phyloP scores from a whole-genome alignment of 2,888 invertebrate genomes.

The Dryobota labecula region DNA sequence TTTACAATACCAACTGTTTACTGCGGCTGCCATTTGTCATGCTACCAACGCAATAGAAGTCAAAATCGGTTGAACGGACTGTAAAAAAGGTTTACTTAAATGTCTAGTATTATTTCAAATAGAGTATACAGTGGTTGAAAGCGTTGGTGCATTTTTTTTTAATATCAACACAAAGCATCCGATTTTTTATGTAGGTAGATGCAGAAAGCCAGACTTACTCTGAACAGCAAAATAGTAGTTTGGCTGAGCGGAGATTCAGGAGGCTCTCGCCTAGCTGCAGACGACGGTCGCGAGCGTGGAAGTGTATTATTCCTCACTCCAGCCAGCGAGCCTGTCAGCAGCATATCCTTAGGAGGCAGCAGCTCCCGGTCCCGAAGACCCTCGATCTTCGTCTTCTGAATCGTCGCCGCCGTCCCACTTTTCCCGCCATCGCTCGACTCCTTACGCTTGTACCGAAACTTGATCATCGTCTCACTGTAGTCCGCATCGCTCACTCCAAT shows the following conservation, averaged over 20 bases:
- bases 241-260: constrained; percentile 77
- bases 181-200: not conserved
- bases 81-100: too few relatives aligned
- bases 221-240: constrained; percentile 83
- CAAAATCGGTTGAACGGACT: too few relatives aligned
- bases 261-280: constrained; percentile 76
- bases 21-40: too few relatives aligned
- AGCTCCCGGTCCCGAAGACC: constrained; percentile 85
- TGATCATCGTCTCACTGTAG: constrained; percentile 89
- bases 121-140: too few relatives aligned
- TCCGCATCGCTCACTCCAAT: constrained; percentile 79
- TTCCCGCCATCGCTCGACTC: constrained; percentile 85
- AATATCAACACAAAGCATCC: not conserved
- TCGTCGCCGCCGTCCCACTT: constrained; percentile 80
- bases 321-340: constrained; percentile 82
- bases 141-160: not conserved
- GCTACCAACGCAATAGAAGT: too few relatives aligned
- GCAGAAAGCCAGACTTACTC: constrained; percentile 80
- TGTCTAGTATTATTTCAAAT: too few relatives aligned
- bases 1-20: too few relatives aligned
- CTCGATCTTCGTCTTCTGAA: constrained; percentile 88
- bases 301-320: constrained; percentile 87
- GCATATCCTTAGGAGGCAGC: constrained; percentile 86
- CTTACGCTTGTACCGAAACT: constrained; percentile 92
- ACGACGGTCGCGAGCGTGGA: constrained; percentile 82